A percentile compares a stretch with the other conserved stretches of the same genome.
These are phyloP conservation scores for Amblyopsis hoosieri DNA, from an alignment of 2,797 vertebrate genomes.

Conservation along the genomic window DNA sequence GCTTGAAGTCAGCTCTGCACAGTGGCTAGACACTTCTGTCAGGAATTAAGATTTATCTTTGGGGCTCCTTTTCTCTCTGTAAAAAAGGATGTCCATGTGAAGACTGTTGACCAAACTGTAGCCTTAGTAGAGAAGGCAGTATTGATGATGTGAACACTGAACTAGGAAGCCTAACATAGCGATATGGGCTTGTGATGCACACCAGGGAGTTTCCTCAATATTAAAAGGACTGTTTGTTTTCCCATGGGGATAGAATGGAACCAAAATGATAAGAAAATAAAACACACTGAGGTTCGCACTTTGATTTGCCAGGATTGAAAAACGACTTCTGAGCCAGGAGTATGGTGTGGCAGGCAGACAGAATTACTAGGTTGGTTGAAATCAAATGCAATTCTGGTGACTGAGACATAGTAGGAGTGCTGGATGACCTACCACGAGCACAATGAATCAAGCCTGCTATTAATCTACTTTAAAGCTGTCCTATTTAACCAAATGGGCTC, in stretches of 20 bases:
- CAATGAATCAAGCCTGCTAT: background rate
- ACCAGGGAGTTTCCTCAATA: slow-evolving; percentile 53
- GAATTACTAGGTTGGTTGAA: background rate
- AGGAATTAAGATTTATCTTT: slow-evolving; percentile 39
- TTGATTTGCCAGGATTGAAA: slow-evolving; percentile 34
- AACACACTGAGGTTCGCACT: slow-evolving; percentile 20
- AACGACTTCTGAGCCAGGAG: slow-evolving; percentile 3
- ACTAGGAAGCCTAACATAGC: slow-evolving; percentile 35
- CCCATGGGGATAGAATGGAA: slow-evolving; percentile 43
- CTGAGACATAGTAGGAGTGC: slow-evolving; percentile 1
- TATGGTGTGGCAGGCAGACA: background rate
- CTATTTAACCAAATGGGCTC: background rate
- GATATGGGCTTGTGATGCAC: slow-evolving; percentile 37
- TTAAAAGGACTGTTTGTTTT: slow-evolving; percentile 58
- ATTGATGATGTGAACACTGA: slow-evolving; percentile 44
- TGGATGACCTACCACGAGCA: too few species aligned
- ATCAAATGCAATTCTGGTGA: background rate
- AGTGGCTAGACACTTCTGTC: slow-evolving; percentile 45
- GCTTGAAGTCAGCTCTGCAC: slow-evolving; percentile 29
- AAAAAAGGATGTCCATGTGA: slow-evolving; percentile 38
- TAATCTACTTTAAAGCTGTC: slow-evolving; percentile 1
- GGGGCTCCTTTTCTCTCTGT: slow-evolving; percentile 28
- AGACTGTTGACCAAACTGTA: slow-evolving; percentile 50
- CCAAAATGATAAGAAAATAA: slow-evolving; percentile 31
- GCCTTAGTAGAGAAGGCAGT: slow-evolving; percentile 19